phyloP scores from a whole-genome alignment of 2,113 vertebrate species.

The Cottus gobio region DNA sequence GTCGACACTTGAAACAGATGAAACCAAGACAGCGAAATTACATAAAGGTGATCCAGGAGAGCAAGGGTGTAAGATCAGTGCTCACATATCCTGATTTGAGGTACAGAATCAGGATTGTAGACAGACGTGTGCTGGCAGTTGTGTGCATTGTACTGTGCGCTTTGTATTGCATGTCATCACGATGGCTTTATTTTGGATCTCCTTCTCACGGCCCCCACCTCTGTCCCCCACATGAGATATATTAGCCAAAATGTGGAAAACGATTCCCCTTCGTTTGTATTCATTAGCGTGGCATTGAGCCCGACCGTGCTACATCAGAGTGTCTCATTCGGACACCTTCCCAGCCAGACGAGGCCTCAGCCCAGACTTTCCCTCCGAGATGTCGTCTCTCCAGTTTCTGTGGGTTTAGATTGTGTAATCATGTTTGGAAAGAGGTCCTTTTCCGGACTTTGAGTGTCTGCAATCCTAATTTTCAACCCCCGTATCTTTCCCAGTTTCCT shows the following conservation, averaged over 20 bases:
- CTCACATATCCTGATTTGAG: not conserved
- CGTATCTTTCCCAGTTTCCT: constrained; percentile 59
- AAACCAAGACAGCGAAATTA: not conserved
- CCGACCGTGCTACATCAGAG: constrained; percentile 28
- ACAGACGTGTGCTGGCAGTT: not conserved
- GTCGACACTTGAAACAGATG: not conserved
- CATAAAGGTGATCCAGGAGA: not conserved
- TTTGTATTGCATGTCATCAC: not conserved
- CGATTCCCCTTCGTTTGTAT: constrained; percentile 35
- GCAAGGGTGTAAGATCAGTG: not conserved
- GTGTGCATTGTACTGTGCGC: constrained; percentile 4
- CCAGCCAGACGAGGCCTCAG: constrained; percentile 50
- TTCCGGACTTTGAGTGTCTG: constrained; percentile 53
- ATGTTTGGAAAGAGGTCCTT: constrained; percentile 49
- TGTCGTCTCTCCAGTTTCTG: constrained; percentile 60
- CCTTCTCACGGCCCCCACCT: constrained; percentile 20
- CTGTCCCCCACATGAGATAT: constrained; percentile 9
- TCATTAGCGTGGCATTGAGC: constrained; percentile 21
- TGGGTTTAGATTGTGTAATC: constrained; percentile 74
- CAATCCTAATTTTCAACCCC: constrained; percentile 56
- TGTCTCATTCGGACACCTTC: constrained; percentile 46
- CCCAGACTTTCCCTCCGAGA: constrained; percentile 52
- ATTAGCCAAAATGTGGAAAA: constrained; percentile 27
- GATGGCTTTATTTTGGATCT: constrained; percentile 26
- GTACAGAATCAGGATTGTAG: not conserved